Conservation (phyloP, 2,888 invertebrate genomes). For the Amiota communis region DNA sequence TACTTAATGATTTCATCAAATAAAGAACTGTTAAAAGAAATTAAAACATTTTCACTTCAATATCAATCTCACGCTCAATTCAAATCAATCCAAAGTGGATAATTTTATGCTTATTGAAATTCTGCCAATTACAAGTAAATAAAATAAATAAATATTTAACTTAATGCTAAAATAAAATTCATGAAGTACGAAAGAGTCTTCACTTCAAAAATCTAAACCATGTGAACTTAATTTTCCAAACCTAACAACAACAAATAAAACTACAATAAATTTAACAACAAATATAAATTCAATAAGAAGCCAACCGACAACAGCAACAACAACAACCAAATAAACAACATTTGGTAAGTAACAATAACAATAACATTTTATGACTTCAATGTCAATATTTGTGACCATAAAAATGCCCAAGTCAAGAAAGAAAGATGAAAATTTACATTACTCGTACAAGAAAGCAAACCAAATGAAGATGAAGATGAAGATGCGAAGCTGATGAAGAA, state of each 20-base stretch:
- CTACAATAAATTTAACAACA: too few relatives aligned
- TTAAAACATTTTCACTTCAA: too few relatives aligned
- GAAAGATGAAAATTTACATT: conserved; percentile 2
- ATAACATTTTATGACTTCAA: conserved; percentile 9
- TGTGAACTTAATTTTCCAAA: background rate
- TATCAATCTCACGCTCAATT: too few relatives aligned
- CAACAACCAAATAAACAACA: background rate
- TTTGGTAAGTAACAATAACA: too few relatives aligned
- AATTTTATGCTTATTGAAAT: too few relatives aligned
- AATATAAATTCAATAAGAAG: background rate
- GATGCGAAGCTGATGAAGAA: background rate
- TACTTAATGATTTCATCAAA: too few relatives aligned
- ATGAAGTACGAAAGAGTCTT: background rate
- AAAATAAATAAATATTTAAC: background rate
- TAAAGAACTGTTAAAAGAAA: too few relatives aligned
- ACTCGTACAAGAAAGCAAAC: too few relatives aligned
- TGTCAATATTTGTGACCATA: conserved; percentile 24
- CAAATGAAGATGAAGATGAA: background rate
- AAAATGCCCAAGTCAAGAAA: conserved; percentile 1
- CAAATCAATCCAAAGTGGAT: too few relatives aligned
- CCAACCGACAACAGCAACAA: background rate
- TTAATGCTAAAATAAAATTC: background rate
- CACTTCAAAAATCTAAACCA: background rate
- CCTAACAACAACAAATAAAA: too few relatives aligned
- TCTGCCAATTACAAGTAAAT: too few relatives aligned